Base-by-base conservation (phyloP, 2,113 vertebrate genomes). In the Apaloderma vittatum region DNA sequence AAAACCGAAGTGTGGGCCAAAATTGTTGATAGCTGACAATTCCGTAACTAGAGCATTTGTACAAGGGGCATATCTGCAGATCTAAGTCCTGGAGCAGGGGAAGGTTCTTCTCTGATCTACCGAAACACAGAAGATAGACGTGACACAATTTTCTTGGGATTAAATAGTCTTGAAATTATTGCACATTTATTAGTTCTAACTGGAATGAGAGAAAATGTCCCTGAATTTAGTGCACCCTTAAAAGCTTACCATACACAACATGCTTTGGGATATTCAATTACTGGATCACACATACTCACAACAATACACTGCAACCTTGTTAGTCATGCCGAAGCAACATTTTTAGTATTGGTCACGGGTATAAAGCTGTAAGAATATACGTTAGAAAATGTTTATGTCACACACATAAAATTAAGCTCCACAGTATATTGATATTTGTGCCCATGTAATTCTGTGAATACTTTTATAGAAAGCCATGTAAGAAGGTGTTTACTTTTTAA, bases 71-170 rank as follows among this genome's bases (percentile, higher is more conserved):
- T 36, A 29, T 48, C 66, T 63, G 87, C n/a, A 78, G 30, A 18
- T 14, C 0, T 8, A 29, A 45, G 6, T 79, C 21, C 20, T 1
- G 3, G 4, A 4, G 6, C 40, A 40, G 40, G 5, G 11, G 1
- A 3, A 68, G 22, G 19, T 9, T 66, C 49, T 78, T 77, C 61
- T 70, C 13, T 57, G 49, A 61, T 43, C 32, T 83, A 9, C 23
- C 79, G 37, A 71, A 40, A 74, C 54, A 40, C 36, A 54, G 49
- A 59, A 78, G 29, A 55, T 78, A 17, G 36, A 24, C 15, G 15
- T 26, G 29, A 37, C 24, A 27, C 3, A 11, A 8, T 43, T 88
- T 40, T 63, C 37, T 22, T 36, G 19, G 21, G 30, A 66, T 88
- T 54, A 21, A 62, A 46, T 67, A 73, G 59, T 27, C 49, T 54